These are phyloP conservation scores for Lathamus discolor DNA, from an alignment of 2,113 vertebrate genomes.

Conservation along the genomic window DNA sequence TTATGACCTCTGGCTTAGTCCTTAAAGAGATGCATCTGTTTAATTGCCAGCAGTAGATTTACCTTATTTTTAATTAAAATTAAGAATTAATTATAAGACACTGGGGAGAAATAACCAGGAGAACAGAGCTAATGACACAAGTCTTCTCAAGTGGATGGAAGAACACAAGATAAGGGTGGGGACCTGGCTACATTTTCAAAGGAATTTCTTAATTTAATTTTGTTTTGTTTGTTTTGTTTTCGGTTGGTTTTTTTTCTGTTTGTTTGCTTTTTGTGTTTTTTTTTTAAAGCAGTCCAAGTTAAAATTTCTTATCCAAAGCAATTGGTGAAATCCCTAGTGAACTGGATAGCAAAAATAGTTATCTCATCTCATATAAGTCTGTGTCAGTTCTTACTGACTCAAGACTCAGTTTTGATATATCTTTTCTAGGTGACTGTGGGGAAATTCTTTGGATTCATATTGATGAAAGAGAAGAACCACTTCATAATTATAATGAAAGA, in stretches of 20 bases:
- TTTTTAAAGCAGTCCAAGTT: background rate
- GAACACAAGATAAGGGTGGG: background rate
- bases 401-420: background rate
- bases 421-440: background rate
- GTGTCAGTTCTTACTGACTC: background rate
- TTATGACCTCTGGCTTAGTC: slow-evolving; percentile 8
- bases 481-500: background rate
- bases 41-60: background rate
- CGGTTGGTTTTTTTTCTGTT: background rate
- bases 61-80: background rate
- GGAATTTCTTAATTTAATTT: background rate
- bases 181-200: background rate
- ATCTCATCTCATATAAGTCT: background rate
- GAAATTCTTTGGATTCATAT: background rate
- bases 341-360: background rate
- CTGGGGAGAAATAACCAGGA: background rate
- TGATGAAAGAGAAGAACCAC: background rate
- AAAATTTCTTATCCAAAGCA: background rate
- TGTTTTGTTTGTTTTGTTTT: background rate
- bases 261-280: background rate
- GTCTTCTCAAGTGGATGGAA: background rate
- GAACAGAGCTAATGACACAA: background rate
- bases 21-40: background rate
- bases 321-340: background rate
- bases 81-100: background rate